phyloP scores from a whole-genome alignment of 2,797 vertebrate genomes.

The Acanthornis magna region DNA sequence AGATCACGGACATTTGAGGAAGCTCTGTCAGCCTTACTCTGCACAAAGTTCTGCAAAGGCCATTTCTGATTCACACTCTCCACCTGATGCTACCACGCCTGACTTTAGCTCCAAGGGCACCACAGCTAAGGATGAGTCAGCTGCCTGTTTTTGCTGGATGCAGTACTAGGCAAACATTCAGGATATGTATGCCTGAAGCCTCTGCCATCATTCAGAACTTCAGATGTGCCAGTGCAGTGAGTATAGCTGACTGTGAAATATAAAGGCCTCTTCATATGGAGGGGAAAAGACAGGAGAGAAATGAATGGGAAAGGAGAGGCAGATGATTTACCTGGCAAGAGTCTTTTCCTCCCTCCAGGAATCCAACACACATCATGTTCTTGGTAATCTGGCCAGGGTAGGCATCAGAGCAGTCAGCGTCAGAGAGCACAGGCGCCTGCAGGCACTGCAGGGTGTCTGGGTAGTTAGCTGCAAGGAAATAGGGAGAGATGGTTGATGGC shows the following conservation, averaged over 20 bases:
- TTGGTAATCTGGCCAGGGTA: conserved; percentile 47
- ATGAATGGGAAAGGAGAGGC: neutral
- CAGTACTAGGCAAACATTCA: accelerated
- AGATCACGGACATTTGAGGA: neutral
- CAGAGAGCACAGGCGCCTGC: neutral
- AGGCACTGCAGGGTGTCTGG: conserved; percentile 51
- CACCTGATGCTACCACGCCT: neutral
- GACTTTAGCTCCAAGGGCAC: neutral
- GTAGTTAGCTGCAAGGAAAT: conserved; percentile 22
- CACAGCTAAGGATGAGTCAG: neutral
- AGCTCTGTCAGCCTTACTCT: neutral
- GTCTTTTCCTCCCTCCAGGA: conserved; percentile 58
- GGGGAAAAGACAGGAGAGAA: neutral
- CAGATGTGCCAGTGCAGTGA: neutral
- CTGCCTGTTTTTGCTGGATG: neutral
- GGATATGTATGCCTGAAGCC: neutral
- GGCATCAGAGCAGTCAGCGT: neutral
- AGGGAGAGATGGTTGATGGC: neutral
- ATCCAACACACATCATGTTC: conserved; percentile 44
- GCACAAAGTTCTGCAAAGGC: neutral
- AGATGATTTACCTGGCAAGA: conserved; percentile 53
- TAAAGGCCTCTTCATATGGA: neutral
- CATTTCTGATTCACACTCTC: neutral
- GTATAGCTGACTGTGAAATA: neutral
- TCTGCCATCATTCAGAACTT: neutral